phyloP scores from a whole-genome alignment of 2,797 vertebrate genomes.

The Chrysocyon brachyurus region DNA sequence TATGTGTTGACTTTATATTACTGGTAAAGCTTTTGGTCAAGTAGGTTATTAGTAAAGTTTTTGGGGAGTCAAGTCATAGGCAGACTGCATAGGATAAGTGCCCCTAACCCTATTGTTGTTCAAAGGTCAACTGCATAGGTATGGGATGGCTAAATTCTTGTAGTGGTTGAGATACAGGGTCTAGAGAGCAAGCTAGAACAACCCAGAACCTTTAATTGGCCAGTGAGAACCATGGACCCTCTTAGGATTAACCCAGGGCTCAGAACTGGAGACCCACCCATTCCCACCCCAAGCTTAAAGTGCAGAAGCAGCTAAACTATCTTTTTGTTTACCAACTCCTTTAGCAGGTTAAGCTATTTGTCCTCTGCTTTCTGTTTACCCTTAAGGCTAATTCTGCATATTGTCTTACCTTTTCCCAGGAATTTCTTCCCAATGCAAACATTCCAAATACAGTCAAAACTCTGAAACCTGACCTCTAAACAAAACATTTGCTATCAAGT shows the following conservation, averaged over 20 bases:
- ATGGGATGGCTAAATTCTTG: background rate
- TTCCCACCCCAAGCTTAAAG: too few relatives aligned
- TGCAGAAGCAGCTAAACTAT: background rate
- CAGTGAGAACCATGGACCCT: background rate
- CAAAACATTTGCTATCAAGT: slow-evolving; percentile 55
- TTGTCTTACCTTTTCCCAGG: background rate
- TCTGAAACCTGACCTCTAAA: slow-evolving; percentile 57
- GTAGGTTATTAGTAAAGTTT: background rate
- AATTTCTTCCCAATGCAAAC: background rate
- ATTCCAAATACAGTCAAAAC: slow-evolving; percentile 68
- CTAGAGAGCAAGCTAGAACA: background rate
- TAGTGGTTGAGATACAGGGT: background rate
- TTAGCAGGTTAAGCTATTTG: background rate
- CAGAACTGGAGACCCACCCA: background rate
- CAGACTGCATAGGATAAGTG: background rate
- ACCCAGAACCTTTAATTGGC: background rate
- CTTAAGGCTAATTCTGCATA: background rate
- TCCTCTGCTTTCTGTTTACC: background rate
- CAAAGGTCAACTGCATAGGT: background rate
- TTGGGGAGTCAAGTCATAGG: background rate
- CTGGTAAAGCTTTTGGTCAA: background rate
- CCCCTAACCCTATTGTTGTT: background rate
- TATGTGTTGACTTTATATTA: background rate
- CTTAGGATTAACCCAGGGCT: background rate
- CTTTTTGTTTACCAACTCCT: background rate